phyloP scores from a whole-genome alignment of 2,888 invertebrate genomes.

The Thalpophila matura region DNA sequence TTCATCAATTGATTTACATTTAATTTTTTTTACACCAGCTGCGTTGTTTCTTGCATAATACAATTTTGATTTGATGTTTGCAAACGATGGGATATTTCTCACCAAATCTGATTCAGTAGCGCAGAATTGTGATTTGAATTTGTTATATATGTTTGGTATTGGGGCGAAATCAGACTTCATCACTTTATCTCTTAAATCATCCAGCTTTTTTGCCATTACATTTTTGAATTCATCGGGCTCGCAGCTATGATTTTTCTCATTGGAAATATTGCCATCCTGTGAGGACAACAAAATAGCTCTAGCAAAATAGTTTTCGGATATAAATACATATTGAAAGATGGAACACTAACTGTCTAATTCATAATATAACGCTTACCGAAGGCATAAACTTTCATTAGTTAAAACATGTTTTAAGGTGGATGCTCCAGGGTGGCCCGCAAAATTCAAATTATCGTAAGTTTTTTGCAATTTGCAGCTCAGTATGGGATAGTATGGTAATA shows the following conservation, averaged over 20 bases:
- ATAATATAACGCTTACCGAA: slow-evolving; percentile 25
- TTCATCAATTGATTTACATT: no score
- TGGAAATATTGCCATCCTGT: slow-evolving; percentile 27
- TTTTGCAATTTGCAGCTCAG: slow-evolving; percentile 19
- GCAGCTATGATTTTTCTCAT: slow-evolving; percentile 32
- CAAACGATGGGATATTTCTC: no score
- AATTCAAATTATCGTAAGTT: slow-evolving; percentile 14
- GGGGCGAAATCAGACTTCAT: slow-evolving; percentile 28
- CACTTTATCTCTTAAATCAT: slow-evolving; percentile 22
- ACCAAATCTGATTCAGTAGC: no score
- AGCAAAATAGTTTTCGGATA: slow-evolving; percentile 20
- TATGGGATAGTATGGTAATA: slow-evolving; percentile 18
- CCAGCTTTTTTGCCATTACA: slow-evolving; percentile 24
- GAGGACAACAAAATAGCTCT: slow-evolving; percentile 24
- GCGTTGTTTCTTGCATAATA: no score
- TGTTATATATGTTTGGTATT: slow-evolving; percentile 33
- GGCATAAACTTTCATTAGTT: slow-evolving; percentile 24
- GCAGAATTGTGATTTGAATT: no score
- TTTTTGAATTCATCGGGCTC: slow-evolving; percentile 26
- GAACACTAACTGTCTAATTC: slow-evolving; percentile 22
- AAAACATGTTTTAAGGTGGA: slow-evolving; percentile 20
- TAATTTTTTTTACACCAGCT: no score
- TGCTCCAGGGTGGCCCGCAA: no score
- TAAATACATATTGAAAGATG: slow-evolving; percentile 24
- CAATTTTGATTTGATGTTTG: no score